phyloP scores from a whole-genome alignment of 2,797 vertebrate species.

The Accipiter fasciatus region DNA sequence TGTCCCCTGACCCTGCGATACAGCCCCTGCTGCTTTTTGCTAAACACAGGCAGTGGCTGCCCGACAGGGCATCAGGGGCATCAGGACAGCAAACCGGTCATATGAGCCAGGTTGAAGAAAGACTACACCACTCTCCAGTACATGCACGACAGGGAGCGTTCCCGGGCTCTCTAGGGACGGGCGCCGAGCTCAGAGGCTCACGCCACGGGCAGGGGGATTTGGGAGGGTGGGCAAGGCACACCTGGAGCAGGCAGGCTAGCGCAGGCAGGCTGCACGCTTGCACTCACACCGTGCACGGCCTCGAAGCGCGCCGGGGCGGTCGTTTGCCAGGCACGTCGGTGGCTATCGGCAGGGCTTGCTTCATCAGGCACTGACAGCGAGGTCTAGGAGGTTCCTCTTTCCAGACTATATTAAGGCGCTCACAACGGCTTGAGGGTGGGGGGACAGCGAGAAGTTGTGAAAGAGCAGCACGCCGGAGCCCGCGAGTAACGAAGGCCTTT shows the following conservation, averaged over 20 bases:
- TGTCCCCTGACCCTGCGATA: neutral
- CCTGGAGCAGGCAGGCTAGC: neutral
- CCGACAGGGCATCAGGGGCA: neutral
- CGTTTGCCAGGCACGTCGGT: neutral
- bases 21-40: neutral
- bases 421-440: neutral
- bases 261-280: accelerated
- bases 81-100: neutral
- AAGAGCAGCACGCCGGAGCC: conserved; percentile 22
- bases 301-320: accelerated
- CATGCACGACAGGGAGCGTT: accelerated
- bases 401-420: conserved; percentile 4
- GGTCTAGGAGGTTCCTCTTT: conserved; percentile 30
- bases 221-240: neutral
- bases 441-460: conserved; percentile 47
- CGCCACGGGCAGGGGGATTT: accelerated
- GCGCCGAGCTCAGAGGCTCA: neutral
- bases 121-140: neutral
- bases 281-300: neutral
- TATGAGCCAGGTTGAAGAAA: neutral
- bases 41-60: neutral
- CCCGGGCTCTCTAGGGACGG: neutral
- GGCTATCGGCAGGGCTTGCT: neutral
- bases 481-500: conserved; percentile 27
- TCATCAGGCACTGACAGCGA: neutral